These are phyloP conservation scores for Hemithea aestivaria DNA, from an alignment of 2,888 invertebrate genomes.

Conservation along the genomic window DNA sequence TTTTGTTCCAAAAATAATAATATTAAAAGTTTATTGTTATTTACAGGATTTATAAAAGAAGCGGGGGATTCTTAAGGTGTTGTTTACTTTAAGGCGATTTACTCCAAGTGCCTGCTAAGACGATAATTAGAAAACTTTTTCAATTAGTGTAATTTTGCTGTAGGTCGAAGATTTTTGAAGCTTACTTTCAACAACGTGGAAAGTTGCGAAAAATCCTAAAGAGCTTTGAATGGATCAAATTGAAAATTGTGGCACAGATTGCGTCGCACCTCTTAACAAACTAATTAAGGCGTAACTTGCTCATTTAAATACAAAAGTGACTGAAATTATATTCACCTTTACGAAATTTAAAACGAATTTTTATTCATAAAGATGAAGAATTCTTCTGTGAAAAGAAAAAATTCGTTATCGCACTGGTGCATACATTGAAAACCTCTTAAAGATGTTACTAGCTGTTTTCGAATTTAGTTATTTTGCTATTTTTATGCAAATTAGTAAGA, in stretches of 20 bases:
- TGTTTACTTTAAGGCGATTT: slow-evolving; percentile 77
- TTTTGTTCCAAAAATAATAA: too few relatives aligned
- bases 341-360: too few relatives aligned
- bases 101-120: slow-evolving; percentile 74
- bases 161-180: slow-evolving; percentile 72
- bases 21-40: background rate
- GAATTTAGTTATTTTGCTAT: too few relatives aligned
- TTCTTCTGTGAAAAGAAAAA: too few relatives aligned
- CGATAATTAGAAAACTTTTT: slow-evolving; percentile 79
- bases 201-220: slow-evolving; percentile 21
- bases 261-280: slow-evolving; percentile 3
- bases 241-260: slow-evolving; percentile 4
- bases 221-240: slow-evolving; percentile 4
- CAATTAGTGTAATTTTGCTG: slow-evolving; percentile 76
- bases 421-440: too few relatives aligned
- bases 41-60: slow-evolving; percentile 4
- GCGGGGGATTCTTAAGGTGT: slow-evolving; percentile 62
- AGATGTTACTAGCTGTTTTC: too few relatives aligned
- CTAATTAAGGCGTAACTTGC: too few relatives aligned
- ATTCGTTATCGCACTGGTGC: too few relatives aligned
- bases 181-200: slow-evolving; percentile 50
- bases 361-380: too few relatives aligned
- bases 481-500: too few relatives aligned
- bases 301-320: too few relatives aligned
- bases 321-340: too few relatives aligned